These are phyloP conservation scores for Ophraella communa DNA, from an alignment of 2,888 invertebrate genomes.

Conservation along the genomic window DNA sequence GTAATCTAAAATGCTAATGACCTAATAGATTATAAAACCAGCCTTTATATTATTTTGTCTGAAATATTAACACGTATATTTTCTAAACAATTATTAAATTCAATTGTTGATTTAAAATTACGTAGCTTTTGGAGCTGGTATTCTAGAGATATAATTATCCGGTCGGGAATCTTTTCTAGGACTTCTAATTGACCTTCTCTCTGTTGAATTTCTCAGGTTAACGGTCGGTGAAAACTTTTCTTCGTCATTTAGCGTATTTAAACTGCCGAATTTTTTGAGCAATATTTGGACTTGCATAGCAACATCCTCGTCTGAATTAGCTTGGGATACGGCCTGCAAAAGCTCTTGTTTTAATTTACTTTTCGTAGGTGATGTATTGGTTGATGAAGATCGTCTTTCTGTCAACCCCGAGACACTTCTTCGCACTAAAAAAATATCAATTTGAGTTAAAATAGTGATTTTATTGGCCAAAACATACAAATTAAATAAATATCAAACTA, in stretches of 20 bases:
- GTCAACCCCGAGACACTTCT: conserved; percentile 60
- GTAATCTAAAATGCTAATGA: no score
- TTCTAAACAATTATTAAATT: background rate
- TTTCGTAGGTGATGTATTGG: conserved; percentile 70
- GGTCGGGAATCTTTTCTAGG: conserved; percentile 64
- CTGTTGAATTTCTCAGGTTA: conserved; percentile 37
- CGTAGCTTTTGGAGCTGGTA: conserved; percentile 60
- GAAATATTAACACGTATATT: background rate
- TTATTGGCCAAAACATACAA: no score
- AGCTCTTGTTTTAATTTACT: conserved; percentile 74
- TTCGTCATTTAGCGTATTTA: conserved; percentile 67
- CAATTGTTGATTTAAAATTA: conserved; percentile 10
- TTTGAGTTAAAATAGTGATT: no score
- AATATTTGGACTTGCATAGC: conserved; percentile 77
- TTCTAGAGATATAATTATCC: conserved; percentile 61
- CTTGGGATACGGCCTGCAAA: conserved; percentile 72
- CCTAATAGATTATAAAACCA: no score
- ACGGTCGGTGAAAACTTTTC: conserved; percentile 61
- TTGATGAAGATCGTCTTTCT: conserved; percentile 61
- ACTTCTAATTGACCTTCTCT: conserved; percentile 53
- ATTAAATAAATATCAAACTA: no score
- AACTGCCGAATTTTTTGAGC: conserved; percentile 67
- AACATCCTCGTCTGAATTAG: conserved; percentile 76
- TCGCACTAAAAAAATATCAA: conserved; percentile 37
- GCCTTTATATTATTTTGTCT: no score